Evolutionary conservation across 2,888 invertebrate species (phyloP).

Genomic region (Ametastegia equiseti): DNA sequence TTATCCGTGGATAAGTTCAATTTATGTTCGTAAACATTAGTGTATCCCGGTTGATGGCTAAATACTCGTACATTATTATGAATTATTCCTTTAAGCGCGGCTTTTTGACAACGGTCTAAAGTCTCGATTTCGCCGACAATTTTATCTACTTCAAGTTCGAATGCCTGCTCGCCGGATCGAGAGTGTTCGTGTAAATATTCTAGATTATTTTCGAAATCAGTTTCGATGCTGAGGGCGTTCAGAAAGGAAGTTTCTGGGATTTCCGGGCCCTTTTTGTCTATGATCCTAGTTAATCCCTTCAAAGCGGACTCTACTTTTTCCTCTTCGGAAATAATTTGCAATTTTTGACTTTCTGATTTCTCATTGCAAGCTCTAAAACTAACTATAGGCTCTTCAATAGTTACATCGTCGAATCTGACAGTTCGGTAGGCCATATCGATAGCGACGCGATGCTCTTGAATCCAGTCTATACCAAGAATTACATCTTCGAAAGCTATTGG

Average conservation of each 20-base stretch:
- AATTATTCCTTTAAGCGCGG: background rate
- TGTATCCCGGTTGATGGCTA: background rate
- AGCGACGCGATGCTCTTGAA: background rate
- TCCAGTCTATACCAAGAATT: background rate
- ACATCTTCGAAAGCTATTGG: background rate
- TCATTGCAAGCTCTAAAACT: too few relatives aligned
- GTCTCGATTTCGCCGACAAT: background rate
- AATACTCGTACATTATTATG: background rate
- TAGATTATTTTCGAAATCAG: too few relatives aligned
- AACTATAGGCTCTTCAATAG: background rate
- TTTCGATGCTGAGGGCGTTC: too few relatives aligned
- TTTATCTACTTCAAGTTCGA: background rate
- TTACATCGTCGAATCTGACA: background rate
- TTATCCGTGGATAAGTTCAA: background rate
- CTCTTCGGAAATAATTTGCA: too few relatives aligned
- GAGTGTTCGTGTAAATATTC: too few relatives aligned
- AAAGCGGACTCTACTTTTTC: background rate
- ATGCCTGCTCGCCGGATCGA: too few relatives aligned
- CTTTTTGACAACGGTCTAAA: background rate
- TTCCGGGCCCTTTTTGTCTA: background rate
- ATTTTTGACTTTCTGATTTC: too few relatives aligned
- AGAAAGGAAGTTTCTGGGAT: background rate
- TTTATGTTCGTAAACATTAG: background rate
- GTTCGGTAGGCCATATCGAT: background rate
- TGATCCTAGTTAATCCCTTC: background rate